A percentile compares a stretch with the other conserved stretches of the same genome.
phyloP scores from a whole-genome alignment of 1,140 invertebrate genomes.

The Gryllus bimaculatus region DNA sequence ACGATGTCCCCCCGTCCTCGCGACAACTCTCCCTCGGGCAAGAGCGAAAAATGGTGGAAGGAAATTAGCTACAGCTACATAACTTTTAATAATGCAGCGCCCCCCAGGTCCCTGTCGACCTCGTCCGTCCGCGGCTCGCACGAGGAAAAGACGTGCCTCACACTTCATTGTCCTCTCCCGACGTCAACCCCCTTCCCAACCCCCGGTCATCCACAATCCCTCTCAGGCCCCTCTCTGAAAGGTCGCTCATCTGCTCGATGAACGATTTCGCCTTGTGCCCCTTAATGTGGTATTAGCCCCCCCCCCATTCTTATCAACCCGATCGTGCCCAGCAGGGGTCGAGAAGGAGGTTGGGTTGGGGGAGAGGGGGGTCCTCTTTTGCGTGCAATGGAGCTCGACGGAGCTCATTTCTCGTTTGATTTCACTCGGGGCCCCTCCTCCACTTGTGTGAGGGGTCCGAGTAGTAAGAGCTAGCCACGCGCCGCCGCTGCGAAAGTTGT shows the following conservation, averaged over 20 bases:
- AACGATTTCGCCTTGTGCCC: not conserved
- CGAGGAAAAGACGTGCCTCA: not conserved
- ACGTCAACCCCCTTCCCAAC: too few relatives aligned
- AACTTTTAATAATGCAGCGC: not conserved
- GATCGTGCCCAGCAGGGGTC: not conserved
- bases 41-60: not conserved
- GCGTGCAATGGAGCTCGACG: not conserved
- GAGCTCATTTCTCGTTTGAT: conserved; percentile 1
- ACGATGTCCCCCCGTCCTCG: not conserved
- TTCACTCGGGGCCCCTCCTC: not conserved
- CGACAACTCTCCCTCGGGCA: not conserved
- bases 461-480: not conserved
- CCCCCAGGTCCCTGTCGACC: not conserved
- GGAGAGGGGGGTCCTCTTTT: not conserved
- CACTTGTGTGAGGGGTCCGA: not conserved
- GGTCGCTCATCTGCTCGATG: not conserved
- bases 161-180: too few relatives aligned
- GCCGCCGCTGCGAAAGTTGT: not conserved
- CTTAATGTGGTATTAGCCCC: not conserved
- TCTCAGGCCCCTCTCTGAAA: too few relatives aligned
- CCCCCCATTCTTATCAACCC: not conserved
- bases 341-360: not conserved
- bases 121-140: not conserved
- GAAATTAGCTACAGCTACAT: not conserved
- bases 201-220: too few relatives aligned